Evolutionary conservation across 2,888 invertebrate genomes (phyloP).

Genomic region (Parnassius glacialis): DNA sequence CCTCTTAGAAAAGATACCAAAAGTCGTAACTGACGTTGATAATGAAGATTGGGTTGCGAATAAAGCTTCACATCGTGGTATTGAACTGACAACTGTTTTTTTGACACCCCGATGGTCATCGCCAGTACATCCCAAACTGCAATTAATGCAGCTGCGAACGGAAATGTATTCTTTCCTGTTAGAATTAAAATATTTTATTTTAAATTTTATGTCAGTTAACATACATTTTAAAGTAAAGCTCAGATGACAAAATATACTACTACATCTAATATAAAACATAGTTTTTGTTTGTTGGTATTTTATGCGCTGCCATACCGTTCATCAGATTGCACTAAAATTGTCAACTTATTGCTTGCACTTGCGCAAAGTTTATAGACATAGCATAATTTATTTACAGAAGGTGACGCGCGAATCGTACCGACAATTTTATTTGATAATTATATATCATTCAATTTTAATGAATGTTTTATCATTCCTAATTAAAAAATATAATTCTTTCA

Average conservation of each 20-base stretch:
- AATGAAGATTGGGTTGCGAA: slow-evolving; percentile 80
- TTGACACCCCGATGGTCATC: slow-evolving; percentile 78
- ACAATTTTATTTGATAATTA: too few species aligned
- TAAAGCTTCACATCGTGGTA: slow-evolving; percentile 83
- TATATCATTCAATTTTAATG: too few species aligned
- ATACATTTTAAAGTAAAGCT: slow-evolving; percentile 8
- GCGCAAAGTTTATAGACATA: too few species aligned
- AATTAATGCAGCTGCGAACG: slow-evolving; percentile 87
- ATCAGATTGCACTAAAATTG: too few species aligned
- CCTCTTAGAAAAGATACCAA: slow-evolving; percentile 82
- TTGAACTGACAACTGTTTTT: slow-evolving; percentile 84
- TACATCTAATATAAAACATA: too few species aligned
- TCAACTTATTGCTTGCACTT: too few species aligned
- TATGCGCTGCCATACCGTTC: too few species aligned
- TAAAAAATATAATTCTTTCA: too few species aligned
- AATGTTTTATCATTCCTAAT: too few species aligned
- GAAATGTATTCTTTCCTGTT: slow-evolving; percentile 84
- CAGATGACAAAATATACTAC: background rate
- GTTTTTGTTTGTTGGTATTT: too few species aligned
- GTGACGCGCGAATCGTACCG: too few species aligned
- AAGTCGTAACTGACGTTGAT: slow-evolving; percentile 76
- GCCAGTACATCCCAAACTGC: slow-evolving; percentile 87
- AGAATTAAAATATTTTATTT: background rate
- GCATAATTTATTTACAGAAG: too few species aligned
- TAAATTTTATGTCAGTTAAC: background rate